phyloP scores from a whole-genome alignment of 2,888 invertebrate genomes.

The Nomada lathburiana region DNA sequence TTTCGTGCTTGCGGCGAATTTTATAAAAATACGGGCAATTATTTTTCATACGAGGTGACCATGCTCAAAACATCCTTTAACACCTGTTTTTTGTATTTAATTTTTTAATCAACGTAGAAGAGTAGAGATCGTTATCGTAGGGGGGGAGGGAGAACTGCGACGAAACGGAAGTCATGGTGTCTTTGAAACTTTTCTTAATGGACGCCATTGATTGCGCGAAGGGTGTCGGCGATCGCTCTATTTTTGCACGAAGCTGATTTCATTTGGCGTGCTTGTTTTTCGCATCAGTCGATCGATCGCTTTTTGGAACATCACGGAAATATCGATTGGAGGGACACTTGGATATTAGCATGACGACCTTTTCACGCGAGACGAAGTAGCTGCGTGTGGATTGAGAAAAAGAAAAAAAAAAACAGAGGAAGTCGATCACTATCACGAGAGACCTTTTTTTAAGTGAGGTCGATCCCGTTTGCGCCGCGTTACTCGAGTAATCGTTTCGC shows the following conservation, averaged over 20 bases:
- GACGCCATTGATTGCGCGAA: slow-evolving; percentile 15
- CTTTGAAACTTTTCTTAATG: slow-evolving; percentile 17
- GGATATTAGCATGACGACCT: slow-evolving; percentile 35
- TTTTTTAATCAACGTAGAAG: slow-evolving; percentile 55
- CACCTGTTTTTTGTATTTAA: slow-evolving; percentile 66
- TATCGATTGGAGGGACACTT: slow-evolving; percentile 31
- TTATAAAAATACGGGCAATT: slow-evolving; percentile 51
- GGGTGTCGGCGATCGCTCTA: slow-evolving; percentile 44
- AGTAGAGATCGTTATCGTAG: slow-evolving; percentile 4
- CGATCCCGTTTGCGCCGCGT: slow-evolving; percentile 36
- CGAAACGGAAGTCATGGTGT: slow-evolving; percentile 9
- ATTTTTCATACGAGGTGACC: slow-evolving; percentile 63
- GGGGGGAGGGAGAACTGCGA: not conserved
- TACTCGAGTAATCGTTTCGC: slow-evolving; percentile 55
- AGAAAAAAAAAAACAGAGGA: not conserved
- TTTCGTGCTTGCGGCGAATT: slow-evolving; percentile 34
- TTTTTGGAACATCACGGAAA: slow-evolving; percentile 52
- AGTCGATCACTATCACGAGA: slow-evolving; percentile 8
- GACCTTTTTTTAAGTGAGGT: slow-evolving; percentile 32
- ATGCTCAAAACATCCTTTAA: slow-evolving; percentile 61
- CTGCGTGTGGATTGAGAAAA: not conserved
- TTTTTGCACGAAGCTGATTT: slow-evolving; percentile 66
- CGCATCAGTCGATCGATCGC: slow-evolving; percentile 59
- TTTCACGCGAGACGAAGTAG: slow-evolving; percentile 6
- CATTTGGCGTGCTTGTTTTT: slow-evolving; percentile 58